Evolutionary conservation across 2,797 vertebrate genomes (phyloP).

Genomic region (Lagodon rhomboides): DNA sequence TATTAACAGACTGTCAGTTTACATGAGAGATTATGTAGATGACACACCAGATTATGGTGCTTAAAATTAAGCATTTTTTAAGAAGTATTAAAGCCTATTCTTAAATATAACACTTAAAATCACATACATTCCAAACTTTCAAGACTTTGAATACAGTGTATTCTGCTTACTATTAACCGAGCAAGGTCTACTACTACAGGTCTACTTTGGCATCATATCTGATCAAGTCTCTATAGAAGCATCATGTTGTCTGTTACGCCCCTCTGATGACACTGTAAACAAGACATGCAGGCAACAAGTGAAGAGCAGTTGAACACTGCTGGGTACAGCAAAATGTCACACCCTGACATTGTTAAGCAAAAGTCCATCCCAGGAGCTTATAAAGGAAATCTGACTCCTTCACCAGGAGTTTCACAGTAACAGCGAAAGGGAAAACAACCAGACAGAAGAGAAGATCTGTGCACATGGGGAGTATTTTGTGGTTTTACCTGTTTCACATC

Average conservation of each 20-base stretch:
- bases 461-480: background rate
- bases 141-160: background rate
- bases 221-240: background rate
- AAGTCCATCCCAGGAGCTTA: background rate
- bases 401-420: background rate
- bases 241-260: background rate
- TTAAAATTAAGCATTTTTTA: too few species aligned
- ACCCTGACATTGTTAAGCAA: background rate
- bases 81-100: too few species aligned
- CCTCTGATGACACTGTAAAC: background rate
- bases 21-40: too few species aligned
- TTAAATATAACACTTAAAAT: too few species aligned
- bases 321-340: conserved; percentile 5
- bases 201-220: background rate
- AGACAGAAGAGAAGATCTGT: background rate
- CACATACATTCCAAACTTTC: too few species aligned
- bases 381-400: background rate
- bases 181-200: background rate
- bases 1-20: too few species aligned
- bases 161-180: background rate
- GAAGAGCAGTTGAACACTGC: background rate
- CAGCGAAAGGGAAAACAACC: background rate
- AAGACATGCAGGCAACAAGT: background rate
- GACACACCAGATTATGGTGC: too few species aligned
- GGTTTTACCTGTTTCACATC: conserved; percentile 89